Evolutionary conservation across 2,888 invertebrate species (phyloP), one percentile per base, ranked within the genome.

Genomic region (Drosophila affinis): DNA sequence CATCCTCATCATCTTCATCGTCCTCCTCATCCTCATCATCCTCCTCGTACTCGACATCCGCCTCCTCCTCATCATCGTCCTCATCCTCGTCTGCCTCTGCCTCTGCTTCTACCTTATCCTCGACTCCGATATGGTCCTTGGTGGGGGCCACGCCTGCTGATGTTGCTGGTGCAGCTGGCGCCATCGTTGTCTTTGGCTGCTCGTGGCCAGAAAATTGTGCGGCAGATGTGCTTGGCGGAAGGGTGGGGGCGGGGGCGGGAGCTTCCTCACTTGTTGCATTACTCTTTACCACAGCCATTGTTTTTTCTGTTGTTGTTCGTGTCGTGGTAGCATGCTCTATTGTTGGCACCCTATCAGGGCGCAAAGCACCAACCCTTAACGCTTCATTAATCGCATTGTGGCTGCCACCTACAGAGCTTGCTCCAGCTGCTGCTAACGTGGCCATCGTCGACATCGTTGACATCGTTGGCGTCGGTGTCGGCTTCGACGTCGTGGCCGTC

Each of bases 1-100:
- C 89, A 44, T 88, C 89, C 58, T 87, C 88, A 44, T 88, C 88
- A 10, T 88, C 78, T 21, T 88, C 82, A 4, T 88, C 88, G 29
- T 72, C 72, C 1, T 69, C 62, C 3, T 65, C 77, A 1, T 75
- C 62, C 4, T 32, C 32, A 3, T 74, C 78, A 9, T 82, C 81
- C 5, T 70, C 73, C 6, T 73, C 78, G 6, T 80, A 76, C 1
- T 76, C 77, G 1, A 68, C 81, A 21, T 21, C 21, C 3, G 82
- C 80, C 0, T 85, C 79, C 0, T 81, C 81, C 0, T 88, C 81
- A 0, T 77, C 79, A 0, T 77, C 76, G 0, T 74, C 74, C 6
- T 79, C 73, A 17, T 76, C 74, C 9, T 80, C 75, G 9, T 78
- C 73, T 3, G 5, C 59, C 10, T 9, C 44, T 17, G 58, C 14